Evolutionary conservation across 2,888 invertebrate genomes (phyloP), one percentile per base, ranked within the genome.

Genomic region (Parasteatoda lunata): DNA sequence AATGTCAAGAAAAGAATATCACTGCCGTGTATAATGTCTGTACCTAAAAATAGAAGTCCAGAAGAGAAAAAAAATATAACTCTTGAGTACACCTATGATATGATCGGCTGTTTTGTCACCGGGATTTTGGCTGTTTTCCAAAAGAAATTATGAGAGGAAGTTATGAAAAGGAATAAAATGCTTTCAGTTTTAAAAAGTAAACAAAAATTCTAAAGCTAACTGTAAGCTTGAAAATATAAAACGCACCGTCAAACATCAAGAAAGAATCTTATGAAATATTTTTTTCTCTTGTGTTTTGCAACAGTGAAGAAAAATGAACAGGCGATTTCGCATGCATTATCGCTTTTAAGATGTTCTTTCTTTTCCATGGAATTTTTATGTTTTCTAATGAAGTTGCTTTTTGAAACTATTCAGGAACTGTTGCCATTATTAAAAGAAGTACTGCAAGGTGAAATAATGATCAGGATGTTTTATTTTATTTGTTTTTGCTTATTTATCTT

Each of bases 311-410:
- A 64, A 85, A 79, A 79, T 75, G 84, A 70, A 70, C 73, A 65
- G 59, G 65, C n/a, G 54, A 59, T 79, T 85, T 79, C 70, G 79
- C 79, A 85, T 85, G 76, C 84, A 76, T 85, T 79, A 85, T 79
- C 84, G 69, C 75, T 15, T 76, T 85, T 48, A 6, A 48, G 54
- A 77, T 84, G 77, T 51, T 54, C 49, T 70, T 76, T 70, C 30
- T 59, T 64, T n/a, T 59, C 65, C 64, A 54, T 77, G 65, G 65
- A 71, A 80, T 80, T 69, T 78, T 79, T 70, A 48, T 48, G 51
- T 15, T 65, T 65, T 65, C 51, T 76, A 70, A 80, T 80, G 84
- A 72, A 69, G 59, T 84, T 84, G 64, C 72, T 48, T 71, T 78
- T 84, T 13, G 69, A 73, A 77, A 73, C 78, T 79, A 54, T 69